Evolutionary conservation across 2,888 invertebrate genomes (phyloP).

Genomic region (Aphrophora alni): DNA sequence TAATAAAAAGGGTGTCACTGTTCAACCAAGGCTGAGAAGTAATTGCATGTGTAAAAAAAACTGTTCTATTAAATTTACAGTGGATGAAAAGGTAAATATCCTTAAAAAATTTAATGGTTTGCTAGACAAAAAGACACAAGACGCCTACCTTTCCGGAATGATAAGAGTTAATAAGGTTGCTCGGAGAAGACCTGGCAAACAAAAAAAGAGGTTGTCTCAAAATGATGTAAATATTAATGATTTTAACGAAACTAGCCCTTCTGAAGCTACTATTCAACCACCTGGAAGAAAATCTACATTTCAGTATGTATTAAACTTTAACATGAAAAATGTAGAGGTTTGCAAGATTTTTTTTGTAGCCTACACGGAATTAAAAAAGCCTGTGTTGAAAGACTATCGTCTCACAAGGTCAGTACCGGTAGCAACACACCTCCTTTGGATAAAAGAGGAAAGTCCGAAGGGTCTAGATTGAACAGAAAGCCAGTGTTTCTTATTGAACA

Average conservation of each 20-base stretch:
- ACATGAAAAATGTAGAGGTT: background rate
- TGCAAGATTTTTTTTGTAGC: background rate
- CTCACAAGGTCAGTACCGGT: background rate
- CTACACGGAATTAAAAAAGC: background rate
- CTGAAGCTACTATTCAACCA: background rate
- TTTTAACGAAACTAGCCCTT: background rate
- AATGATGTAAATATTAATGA: background rate
- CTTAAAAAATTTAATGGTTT: too few species aligned
- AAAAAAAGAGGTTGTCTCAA: background rate
- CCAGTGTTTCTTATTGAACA: background rate
- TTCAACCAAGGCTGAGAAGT: too few species aligned
- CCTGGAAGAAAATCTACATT: background rate
- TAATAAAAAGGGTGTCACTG: too few species aligned
- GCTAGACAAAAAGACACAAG: conserved; percentile 11
- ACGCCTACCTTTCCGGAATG: conserved; percentile 2
- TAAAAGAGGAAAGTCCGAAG: background rate
- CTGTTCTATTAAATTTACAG: too few species aligned
- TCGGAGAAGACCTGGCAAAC: background rate
- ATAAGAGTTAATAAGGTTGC: background rate
- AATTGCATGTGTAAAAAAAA: too few species aligned
- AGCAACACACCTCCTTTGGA: background rate
- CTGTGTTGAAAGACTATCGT: background rate
- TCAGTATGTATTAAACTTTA: background rate
- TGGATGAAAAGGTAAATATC: too few species aligned
- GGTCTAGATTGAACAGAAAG: background rate